Percentiles rank a stretch among this genome's conserved stretches.
phyloP scores from a whole-genome alignment of 35 echinoderm and acorn worm species.

The Acanthaster planci region DNA sequence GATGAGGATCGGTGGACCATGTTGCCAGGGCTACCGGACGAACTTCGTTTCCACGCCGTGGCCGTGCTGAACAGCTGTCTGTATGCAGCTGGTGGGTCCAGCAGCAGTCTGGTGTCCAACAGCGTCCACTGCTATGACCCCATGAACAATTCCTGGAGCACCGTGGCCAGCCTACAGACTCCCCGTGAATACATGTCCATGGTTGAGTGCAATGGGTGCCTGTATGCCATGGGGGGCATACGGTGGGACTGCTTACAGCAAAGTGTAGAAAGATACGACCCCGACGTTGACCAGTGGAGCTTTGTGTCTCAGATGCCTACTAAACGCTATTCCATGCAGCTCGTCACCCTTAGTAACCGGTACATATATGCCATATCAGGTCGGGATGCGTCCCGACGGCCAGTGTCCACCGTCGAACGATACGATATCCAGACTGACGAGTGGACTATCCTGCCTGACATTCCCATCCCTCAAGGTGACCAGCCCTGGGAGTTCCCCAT shows the following conservation, averaged over 20 bases:
- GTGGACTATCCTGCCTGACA: slow-evolving; percentile 74
- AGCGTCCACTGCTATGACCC: slow-evolving; percentile 93
- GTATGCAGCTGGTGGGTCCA: slow-evolving; percentile 92
- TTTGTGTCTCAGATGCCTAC: slow-evolving; percentile 84
- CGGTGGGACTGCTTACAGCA: slow-evolving; percentile 88
- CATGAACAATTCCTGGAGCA: slow-evolving; percentile 86
- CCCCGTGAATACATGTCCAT: slow-evolving; percentile 89
- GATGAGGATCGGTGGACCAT: slow-evolving; percentile 94
- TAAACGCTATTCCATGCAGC: slow-evolving; percentile 89
- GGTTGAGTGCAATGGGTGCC: slow-evolving; percentile 87
- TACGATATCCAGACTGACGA: slow-evolving; percentile 93
- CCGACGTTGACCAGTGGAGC: slow-evolving; percentile 77
- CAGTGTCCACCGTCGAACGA: slow-evolving; percentile 77
- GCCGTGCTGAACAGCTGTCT: slow-evolving; percentile 80
- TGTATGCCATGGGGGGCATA: slow-evolving; percentile 95
- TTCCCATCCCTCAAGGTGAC: slow-evolving; percentile 70
- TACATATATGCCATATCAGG: slow-evolving; percentile 92
- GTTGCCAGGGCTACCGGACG: slow-evolving; percentile 82
- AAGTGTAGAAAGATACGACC: slow-evolving; percentile 91
- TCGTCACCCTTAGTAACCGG: slow-evolving; percentile 73
- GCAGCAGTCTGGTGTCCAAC: slow-evolving; percentile 80
- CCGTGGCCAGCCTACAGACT: slow-evolving; percentile 70
- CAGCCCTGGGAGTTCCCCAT: slow-evolving; percentile 93
- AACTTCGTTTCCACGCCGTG: slow-evolving; percentile 96
- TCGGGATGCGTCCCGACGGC: slow-evolving; percentile 68